Base-by-base conservation (phyloP, 2,888 invertebrate species). In the Nephrotoma flavescens region DNA sequence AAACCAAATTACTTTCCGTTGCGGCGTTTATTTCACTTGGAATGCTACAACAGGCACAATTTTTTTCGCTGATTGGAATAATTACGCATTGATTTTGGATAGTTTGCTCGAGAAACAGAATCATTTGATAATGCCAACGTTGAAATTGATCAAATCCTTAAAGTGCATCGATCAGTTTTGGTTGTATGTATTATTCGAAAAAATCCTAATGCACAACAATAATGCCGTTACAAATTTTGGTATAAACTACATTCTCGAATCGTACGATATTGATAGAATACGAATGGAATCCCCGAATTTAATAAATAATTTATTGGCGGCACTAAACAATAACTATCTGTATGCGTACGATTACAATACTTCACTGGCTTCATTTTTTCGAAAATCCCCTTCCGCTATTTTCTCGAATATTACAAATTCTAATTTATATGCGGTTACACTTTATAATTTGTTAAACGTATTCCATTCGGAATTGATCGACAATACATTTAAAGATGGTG, bases 81-180 rank as follows among this genome's bases (percentile, higher is more conserved):
- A 57, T 71, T 86, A 12, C 19, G 41, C 71, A 41, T 44, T 45
- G 12, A 86, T 87, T 31, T 71, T 45, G 42, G 87, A 87, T 5
- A 87, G 31, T 11, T 7, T 87, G 6, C 52, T 45, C 5, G 71
- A 45, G 11, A 87, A 87, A 19, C 87, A 87, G n/a, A 86, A 83
- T 83, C 87, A 87, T 87, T 41, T 87, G 9, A 87, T 87, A 11
- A 12, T 87, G 41, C 87, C 87, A 47, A 47, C 86, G 41, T 83
- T 87, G 44, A 45, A 85, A 11, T 12, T 85, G n/a, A 42, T 85
- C 7, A 41, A 31, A 15, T 41, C n/a, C 1, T 52, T 85, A 3
- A 52, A 87, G 0, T 42, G 6, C 9, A 15, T 87, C 11, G 52
- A 52, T 19, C 15, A 11, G 9, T 31, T 42, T 57, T 87, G 87